Base-by-base conservation (phyloP, 1,140 invertebrate genomes). In the Drosophila mauritiana region DNA sequence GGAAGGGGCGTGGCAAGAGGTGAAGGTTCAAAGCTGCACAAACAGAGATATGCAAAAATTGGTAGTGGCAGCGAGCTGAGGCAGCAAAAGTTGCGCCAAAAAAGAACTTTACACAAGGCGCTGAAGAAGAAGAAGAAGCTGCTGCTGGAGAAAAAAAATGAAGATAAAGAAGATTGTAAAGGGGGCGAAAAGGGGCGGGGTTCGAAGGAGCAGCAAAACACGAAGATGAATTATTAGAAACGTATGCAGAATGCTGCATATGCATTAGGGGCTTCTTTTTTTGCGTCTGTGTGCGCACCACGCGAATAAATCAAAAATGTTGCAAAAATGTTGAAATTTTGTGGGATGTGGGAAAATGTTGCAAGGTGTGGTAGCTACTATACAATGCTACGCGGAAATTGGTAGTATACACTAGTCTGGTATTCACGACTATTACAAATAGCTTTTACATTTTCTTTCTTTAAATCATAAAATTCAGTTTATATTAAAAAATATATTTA, bases 191-290 rank as follows among this genome's bases (percentile, higher is more conserved):
- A 5, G 48, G 31, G 53, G 37, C 7, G 20, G 25, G 7, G 36
- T 4, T 27, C n/a, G 59, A 56, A 63, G 72, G 48, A 62, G 56
- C 49, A 67, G 70, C 55, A 73, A 81, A 81, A 81, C 74, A 82
- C 53, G 69, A 65, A 83, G 64, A 83, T 83, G 80, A 83, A 83
- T 83, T 84, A 83, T 83, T 83, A 75, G 80, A 79, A 83, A 83
- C 75, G 80, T 83, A 83, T 83, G 80, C 80, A 83, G 83, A 83
- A 83, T 83, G 61, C 75, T 76, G 75, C 80, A 78, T 70, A 74
- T 75, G 80, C 80, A 83, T 83, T 57, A 64, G 79, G 56, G 59
- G 15, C 20, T 20, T 17, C 15, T 4, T 17, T 20, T 43, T 11
- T 13, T 27, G 25, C 53, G 25, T 37, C n/a, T 55, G 39, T 61